Percentiles rank a stretch among this genome's conserved stretches.
These are phyloP conservation scores for Gonioctena quinquepunctata DNA, from an alignment of 1,140 invertebrate species.

Conservation along the genomic window DNA sequence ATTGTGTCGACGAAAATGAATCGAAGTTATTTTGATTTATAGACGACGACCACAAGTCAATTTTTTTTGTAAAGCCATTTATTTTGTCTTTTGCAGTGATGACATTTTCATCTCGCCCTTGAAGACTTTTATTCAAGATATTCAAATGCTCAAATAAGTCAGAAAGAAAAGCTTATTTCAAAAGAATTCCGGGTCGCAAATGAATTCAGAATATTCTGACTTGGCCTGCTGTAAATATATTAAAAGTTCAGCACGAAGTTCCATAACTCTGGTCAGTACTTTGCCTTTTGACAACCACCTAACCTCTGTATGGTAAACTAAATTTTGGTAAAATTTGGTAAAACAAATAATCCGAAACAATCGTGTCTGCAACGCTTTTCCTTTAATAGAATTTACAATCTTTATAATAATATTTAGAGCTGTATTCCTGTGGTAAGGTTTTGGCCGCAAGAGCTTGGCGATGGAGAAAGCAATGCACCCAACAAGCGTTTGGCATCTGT, in stretches of 20 bases:
- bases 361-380: background rate
- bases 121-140: background rate
- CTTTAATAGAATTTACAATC: background rate
- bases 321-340: background rate
- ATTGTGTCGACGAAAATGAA: too few species aligned
- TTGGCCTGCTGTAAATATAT: too few species aligned
- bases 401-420: too few species aligned
- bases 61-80: background rate
- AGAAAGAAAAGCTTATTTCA: too few species aligned
- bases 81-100: background rate
- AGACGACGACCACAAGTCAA: background rate
- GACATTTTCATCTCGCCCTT: background rate
- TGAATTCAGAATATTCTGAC: too few species aligned
- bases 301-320: background rate
- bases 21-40: too few species aligned
- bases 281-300: too few species aligned
- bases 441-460: constrained; percentile 44
- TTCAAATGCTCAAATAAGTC: too few species aligned
- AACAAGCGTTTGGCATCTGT: constrained; percentile 44
- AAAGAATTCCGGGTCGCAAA: too few species aligned
- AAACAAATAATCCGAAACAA: background rate
- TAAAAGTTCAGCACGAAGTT: background rate
- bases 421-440: constrained; percentile 8
- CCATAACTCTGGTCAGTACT: background rate
- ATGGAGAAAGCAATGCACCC: constrained; percentile 48